Evolutionary conservation across 2,113 vertebrate genomes (phyloP).

Genomic region (Xerus inauris): DNA sequence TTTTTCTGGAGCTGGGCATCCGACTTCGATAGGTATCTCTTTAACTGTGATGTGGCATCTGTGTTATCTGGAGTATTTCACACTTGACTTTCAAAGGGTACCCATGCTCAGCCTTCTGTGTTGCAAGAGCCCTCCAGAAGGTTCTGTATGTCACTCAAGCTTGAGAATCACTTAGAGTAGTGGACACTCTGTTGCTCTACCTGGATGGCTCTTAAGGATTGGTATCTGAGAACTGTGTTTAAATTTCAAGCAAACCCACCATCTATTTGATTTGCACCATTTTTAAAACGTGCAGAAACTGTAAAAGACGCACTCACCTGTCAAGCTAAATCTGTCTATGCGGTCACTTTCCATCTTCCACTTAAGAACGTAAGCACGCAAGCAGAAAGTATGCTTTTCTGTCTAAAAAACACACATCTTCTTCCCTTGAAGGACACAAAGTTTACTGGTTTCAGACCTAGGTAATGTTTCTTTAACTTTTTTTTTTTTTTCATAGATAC

Average conservation of each 20-base stretch:
- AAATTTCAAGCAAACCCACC: not conserved
- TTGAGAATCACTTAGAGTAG: not conserved
- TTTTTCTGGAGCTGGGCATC: not conserved
- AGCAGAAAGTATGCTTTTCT: not conserved
- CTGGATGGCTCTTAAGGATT: not conserved
- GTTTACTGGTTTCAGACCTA: not conserved
- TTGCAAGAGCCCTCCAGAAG: not conserved
- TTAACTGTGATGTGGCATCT: not conserved
- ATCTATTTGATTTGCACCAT: not conserved
- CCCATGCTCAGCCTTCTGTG: not conserved
- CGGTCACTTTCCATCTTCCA: not conserved
- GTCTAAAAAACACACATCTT: not conserved
- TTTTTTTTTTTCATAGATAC: not conserved
- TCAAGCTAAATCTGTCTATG: not conserved
- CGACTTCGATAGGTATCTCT: not conserved
- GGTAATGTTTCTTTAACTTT: not conserved
- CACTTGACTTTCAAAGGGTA: not conserved
- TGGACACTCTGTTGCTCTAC: no score
- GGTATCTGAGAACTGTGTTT: not conserved
- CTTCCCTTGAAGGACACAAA: not conserved
- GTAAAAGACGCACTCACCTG: not conserved
- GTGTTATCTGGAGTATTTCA: not conserved
- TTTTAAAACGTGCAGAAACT: not conserved
- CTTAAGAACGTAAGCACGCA: not conserved
- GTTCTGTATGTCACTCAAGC: not conserved